Base-by-base conservation (phyloP, 2,888 invertebrate genomes). In the Dryobota labecula region DNA sequence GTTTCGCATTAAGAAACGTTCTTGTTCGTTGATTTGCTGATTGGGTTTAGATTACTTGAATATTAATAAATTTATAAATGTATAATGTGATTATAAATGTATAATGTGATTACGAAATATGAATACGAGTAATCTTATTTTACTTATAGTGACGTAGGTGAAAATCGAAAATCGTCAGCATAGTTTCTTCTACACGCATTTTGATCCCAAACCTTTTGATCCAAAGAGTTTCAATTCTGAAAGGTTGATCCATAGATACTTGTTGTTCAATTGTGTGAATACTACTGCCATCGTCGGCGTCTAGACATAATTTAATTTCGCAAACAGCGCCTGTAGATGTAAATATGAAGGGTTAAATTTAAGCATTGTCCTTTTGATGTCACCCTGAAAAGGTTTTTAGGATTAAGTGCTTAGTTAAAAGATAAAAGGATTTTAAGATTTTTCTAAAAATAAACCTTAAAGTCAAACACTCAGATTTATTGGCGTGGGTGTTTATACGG, bases 261-360 rank as follows among this genome's bases (percentile, higher is more conserved):
- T 69, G 60, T 63, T 69, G 60, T 67, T 67, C 58, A 67, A 67
- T 75, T 47, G 51, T 54, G 33, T 54, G 51, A 41, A 65, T 38
- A 49, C 33, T 54, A 49, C n/a, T 33, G 33, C 63, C n/a, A 36
- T 49, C 30, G 53, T 57, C 11, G 7, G 36, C 47, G 67, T 79
- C 79, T 79, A 79, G 79, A 71, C 79, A 49, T 62, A 11, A 75
- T 78, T 61, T 67, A 57, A 78, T 78, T 78, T 76, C 15, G 15
- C 27, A 57, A 68, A 53, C 38, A 53, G 13, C 47, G 13, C 11
- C 18, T 36, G 20, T 41, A 53, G 9, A 38, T 47, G 54, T 64
- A 64, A 51, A 60, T 33, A 60, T 51, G 63, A 33, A 49, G 54
- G 45, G 6, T 51, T 73, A 33, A 27, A 54, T 13, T 43, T 13